Evolutionary conservation across 2,888 invertebrate species (phyloP), one percentile per base, ranked within the genome.

Genomic region (Trachelus iudaicus): DNA sequence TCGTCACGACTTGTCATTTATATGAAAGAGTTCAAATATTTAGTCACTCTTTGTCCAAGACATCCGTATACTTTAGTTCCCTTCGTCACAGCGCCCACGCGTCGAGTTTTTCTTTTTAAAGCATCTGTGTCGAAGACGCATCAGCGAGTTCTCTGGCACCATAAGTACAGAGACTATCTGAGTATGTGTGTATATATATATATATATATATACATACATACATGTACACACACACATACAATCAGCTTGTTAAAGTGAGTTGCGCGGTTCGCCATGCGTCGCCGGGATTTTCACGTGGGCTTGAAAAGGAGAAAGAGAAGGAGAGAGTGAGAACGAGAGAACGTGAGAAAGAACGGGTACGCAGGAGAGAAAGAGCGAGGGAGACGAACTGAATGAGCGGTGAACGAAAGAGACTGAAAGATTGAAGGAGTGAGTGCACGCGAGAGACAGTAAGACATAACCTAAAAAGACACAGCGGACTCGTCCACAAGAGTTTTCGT

Each of bases 211-310:
- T 15, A 40, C 15, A 37, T 37, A 37, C 15, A 4, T 15, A 37
- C 13, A 37, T 13, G 15, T 13, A 3, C 13, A 40, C 33, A 33
- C 33, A 33, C 3, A 33, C 33, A 33, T 33, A 33, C 33, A 56
- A 34, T 40, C 40, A 40, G 40, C 40, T 15, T 40, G 23, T 56
- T 56, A 56, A 23, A 56, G 23, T 56, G 56, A 56, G 23, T 56
- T 23, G 56, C 23, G 56, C 56, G 56, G 56, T 56, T 56, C 56
- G 56, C 56, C 56, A 56, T 56, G 56, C 23, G 56, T 56, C 23
- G 56, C 56, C 56, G 56, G 56, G 56, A 56, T 56, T 56, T 56
- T 56, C 56, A 23, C 77, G 77, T 69, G 56, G 74, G 30, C 35
- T 37, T 69, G 40, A 73, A 73, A 23, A 33, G 68, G 35, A 73